Evolutionary conservation across 2,113 vertebrate genomes (phyloP).

Genomic region (Toxostoma redivivum): DNA sequence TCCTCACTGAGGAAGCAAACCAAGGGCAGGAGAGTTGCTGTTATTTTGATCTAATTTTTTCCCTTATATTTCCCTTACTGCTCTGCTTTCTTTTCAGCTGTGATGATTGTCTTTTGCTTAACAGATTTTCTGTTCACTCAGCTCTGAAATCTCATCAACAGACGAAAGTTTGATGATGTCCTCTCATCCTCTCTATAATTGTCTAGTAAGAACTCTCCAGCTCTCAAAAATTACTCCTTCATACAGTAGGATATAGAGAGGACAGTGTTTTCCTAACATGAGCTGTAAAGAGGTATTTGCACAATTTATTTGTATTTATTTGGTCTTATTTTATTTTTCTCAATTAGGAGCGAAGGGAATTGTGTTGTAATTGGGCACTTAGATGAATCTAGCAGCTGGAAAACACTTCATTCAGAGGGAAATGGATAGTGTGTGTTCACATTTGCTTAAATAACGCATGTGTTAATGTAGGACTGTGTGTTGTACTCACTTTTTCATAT

Average conservation of each 20-base stretch:
- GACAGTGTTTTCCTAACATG: background rate
- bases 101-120: background rate
- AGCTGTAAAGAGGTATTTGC: constrained; percentile 1
- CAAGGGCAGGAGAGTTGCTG: background rate
- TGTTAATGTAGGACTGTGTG: constrained; percentile 22
- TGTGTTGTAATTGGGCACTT: background rate
- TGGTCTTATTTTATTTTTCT: background rate
- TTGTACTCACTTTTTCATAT: background rate
- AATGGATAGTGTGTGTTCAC: background rate
- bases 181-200: background rate
- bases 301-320: constrained; percentile 16
- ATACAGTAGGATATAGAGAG: background rate
- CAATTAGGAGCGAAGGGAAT: background rate
- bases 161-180: background rate
- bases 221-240: background rate
- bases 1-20: background rate
- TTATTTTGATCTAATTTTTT: background rate
- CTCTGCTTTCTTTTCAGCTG: background rate
- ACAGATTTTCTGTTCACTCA: background rate
- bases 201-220: background rate
- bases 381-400: constrained; percentile 12
- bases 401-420: background rate
- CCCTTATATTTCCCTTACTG: background rate
- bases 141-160: background rate
- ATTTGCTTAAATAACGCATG: constrained; percentile 26